Conservation (phyloP, 2,888 invertebrate species). For the Priocnemis perturbator region DNA sequence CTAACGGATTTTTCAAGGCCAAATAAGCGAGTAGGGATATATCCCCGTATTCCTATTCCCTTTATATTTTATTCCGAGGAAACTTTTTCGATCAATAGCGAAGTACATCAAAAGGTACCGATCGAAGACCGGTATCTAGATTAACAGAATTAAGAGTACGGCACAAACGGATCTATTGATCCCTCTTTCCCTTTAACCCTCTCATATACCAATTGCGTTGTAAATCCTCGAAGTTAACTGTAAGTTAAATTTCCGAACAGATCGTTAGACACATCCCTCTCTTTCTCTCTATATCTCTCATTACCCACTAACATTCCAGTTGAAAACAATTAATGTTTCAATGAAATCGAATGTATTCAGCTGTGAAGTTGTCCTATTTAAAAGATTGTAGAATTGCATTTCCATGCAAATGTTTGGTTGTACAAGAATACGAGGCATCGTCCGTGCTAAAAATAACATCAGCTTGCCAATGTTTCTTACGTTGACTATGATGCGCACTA, state of each 20-base stretch:
- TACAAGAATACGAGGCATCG: not conserved
- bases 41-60: constrained; percentile 25
- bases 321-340: constrained; percentile 40
- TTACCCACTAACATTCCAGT: constrained; percentile 33
- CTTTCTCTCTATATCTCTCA: no score
- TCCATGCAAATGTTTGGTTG: not conserved
- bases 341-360: constrained; percentile 39
- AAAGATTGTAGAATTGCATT: constrained; percentile 23
- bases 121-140: constrained; percentile 29
- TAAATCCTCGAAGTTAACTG: not conserved
- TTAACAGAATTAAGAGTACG: constrained; percentile 25
- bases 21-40: constrained; percentile 34
- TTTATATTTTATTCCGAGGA: constrained; percentile 29
- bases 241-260: not conserved
- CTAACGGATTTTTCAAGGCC: constrained; percentile 46
- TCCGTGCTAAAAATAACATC: no score
- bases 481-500: no score
- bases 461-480: no score
- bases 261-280: no score
- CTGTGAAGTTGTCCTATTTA: constrained; percentile 24
- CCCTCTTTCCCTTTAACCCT: constrained; percentile 42
- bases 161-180: constrained; percentile 33
- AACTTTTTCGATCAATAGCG: constrained; percentile 21
- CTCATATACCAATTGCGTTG: constrained; percentile 43
- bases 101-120: constrained; percentile 18